Evolutionary conservation across 2,113 vertebrate species (phyloP), one percentile per base, ranked within the genome.

Genomic region (Saimiri boliviensis): DNA sequence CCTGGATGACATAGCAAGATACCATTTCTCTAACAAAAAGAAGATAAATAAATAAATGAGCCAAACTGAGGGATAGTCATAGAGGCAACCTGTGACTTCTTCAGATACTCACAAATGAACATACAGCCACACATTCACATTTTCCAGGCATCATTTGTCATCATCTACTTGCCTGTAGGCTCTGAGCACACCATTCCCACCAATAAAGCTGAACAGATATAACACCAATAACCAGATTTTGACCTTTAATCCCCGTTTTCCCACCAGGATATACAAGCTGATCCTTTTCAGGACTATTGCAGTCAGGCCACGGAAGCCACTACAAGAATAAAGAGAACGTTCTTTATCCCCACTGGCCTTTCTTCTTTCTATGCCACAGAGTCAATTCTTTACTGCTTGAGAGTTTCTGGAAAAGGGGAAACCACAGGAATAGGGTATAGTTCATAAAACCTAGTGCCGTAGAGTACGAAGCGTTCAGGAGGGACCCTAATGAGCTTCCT

Each of bases 101-200:
- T 86, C 47, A 37, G 56, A 82, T 25, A 70, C 23, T 66, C 10
- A 92, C 14, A 87, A 23, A 70, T 93, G 42, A 79, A 35, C 10
- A 27, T 12, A 1, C 2, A 85, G 12, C 3, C 9, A 45, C 7
- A 4, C 5, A 40, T 60, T 86, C 40, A 13, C 1, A 8, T 32
- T 85, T 56, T 52, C 76, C 4, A 63, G 47, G 21, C 49, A n/a
- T 23, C 6, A 45, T 17, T 68, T 9, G 5, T 79, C 7, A 32
- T 73, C 60, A 14, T 42, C 40, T 63, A n/a, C 71, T 35, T 77
- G 35, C 17, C 27, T 1, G 1, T 25, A 9, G 11, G 8, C 47
- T 70, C n/a, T 70, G 42, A 93, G 32, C 19, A 35, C 10, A 27
- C 37, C 7, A 42, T 9, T 4, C 17, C n/a, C 32, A 76, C 12